Percentiles rank a stretch among this genome's conserved stretches.
Evolutionary conservation across 2,113 vertebrate species (phyloP).

Genomic region (Mormoops blainvillei): DNA sequence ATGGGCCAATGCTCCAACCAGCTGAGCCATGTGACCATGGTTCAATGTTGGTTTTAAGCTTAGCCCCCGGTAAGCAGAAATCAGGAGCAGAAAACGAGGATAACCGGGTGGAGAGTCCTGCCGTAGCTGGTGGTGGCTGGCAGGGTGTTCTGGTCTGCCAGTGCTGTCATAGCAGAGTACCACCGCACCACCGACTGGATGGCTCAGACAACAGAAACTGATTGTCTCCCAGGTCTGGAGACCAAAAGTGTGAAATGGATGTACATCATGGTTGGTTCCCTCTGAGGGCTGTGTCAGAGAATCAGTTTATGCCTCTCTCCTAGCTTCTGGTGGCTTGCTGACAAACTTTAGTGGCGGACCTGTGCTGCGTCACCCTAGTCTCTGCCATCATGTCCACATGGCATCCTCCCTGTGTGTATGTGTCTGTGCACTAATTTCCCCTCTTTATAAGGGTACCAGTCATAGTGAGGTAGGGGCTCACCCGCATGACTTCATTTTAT

Average conservation of each 20-base stretch:
- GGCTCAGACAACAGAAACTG: background rate
- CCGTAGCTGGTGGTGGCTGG: background rate
- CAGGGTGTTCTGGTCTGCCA: background rate
- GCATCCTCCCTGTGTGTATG: background rate
- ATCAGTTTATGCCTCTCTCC: background rate
- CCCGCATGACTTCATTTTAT: background rate
- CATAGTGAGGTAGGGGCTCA: background rate
- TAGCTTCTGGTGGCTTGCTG: background rate
- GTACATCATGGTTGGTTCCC: background rate
- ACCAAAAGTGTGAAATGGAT: background rate
- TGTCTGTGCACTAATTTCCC: background rate
- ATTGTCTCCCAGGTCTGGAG: background rate
- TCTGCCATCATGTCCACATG: background rate
- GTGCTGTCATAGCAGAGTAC: background rate
- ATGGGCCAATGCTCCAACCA: too few relatives aligned
- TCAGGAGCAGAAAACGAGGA: background rate
- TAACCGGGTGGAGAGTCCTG: background rate
- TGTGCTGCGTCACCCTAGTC: too few relatives aligned
- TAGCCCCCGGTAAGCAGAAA: background rate
- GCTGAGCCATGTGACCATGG: too few relatives aligned
- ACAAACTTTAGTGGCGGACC: background rate
- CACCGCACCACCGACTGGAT: rapidly evolving
- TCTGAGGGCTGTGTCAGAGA: background rate
- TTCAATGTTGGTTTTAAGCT: background rate
- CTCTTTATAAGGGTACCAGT: background rate